phyloP scores from a whole-genome alignment of 2,797 vertebrate genomes.

The Somateria mollissima region DNA sequence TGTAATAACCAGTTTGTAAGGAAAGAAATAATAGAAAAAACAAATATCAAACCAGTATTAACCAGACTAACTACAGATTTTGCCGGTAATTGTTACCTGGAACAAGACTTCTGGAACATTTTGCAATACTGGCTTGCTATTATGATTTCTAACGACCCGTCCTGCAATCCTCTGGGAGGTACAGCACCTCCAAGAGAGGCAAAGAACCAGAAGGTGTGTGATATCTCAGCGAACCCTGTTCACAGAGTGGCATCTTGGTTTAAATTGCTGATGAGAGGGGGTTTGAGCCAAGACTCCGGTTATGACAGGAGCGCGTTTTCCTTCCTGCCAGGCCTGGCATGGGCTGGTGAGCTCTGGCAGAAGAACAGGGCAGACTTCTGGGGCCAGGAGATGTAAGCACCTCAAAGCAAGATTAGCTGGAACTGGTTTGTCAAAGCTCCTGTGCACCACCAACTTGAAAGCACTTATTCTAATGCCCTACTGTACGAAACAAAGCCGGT shows the following conservation, averaged over 20 bases:
- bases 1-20: background rate
- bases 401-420: background rate
- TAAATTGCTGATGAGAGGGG: background rate
- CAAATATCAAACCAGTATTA: background rate
- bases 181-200: background rate
- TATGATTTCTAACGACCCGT: background rate
- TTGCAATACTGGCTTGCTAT: background rate
- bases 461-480: background rate
- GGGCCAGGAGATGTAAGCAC: background rate
- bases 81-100: background rate
- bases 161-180: background rate
- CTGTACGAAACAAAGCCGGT: background rate
- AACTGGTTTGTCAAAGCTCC: background rate
- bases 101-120: background rate
- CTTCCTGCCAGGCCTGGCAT: background rate
- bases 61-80: background rate
- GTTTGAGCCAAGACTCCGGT: background rate
- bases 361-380: background rate
- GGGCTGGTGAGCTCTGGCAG: background rate
- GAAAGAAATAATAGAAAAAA: background rate
- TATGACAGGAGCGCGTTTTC: fast-evolving
- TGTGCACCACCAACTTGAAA: background rate
- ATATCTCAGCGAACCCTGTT: background rate
- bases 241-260: background rate
- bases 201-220: background rate